Evolutionary conservation across 2,113 vertebrate species (phyloP), one percentile per base, ranked within the genome.

Genomic region (Neolamprologus brichardi): DNA sequence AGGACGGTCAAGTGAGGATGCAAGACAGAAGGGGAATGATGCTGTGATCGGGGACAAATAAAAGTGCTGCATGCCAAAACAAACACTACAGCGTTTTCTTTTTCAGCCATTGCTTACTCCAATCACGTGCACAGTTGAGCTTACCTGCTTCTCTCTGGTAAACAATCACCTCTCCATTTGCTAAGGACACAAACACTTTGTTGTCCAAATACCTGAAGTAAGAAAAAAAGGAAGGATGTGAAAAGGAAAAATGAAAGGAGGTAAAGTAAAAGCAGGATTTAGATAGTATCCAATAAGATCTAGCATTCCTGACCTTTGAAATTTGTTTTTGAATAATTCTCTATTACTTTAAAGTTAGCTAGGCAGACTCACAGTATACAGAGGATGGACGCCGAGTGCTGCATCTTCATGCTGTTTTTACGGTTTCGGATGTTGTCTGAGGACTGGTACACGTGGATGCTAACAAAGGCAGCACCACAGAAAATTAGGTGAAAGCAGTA

Each of bases 381-480:
- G 87, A 98, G 97, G 88, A 99, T 97, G 0, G 99, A 96, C 0
- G 99, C 98, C 0, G 97, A 82, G 3, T 99, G 98, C 32, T 99
- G 99, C 96, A 99, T 99, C 96, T 99, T 99, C 98, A 99, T 97
- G 96, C 99, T 99, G 97, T 99, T 99, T 94, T 99, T 99, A 82
- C 99, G 95, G 90, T 99, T 99, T 1, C 99, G 97, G 95, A 99
- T 99, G 95, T 98, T 99, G 95, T 99, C 99, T 0, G 99, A 99
- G 3, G 98, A 99, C 92, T 99, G 99, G 94, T 99, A 99, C 90
- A 99, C 98, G 0, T 99, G 99, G 92, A 99, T 98, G 92, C 99
- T 99, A 94, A 60, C 32, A 80, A 41, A 83, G 51, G 83, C 46
- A 78, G n/a, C 88, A 34, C 25, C 7, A 32, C 3, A 11, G 15